A percentile compares a stretch with the other conserved stretches of the same genome.
These are phyloP conservation scores for Rhinopomastus cyanomelas DNA, from an alignment of 2,113 vertebrate species.

Conservation along the genomic window DNA sequence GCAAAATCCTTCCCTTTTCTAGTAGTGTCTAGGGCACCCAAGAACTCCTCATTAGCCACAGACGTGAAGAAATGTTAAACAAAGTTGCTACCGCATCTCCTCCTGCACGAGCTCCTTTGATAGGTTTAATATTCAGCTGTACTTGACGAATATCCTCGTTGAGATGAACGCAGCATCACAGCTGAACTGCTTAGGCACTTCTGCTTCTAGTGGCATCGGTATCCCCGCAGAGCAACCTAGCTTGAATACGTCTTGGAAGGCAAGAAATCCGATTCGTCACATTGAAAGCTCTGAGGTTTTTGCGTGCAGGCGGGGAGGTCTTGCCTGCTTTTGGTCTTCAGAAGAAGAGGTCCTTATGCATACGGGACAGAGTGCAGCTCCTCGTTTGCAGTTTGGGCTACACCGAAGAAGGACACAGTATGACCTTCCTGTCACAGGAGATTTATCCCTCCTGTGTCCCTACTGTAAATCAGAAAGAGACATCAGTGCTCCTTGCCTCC, in stretches of 20 bases:
- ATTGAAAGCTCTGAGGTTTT: neutral
- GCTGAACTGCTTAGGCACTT: neutral
- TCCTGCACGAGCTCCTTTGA: neutral
- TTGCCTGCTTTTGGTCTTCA: rapidly evolving
- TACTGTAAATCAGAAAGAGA: neutral
- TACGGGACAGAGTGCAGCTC: neutral
- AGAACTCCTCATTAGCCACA: neutral
- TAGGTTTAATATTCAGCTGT: slow-evolving; percentile 3
- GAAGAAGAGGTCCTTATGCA: neutral
- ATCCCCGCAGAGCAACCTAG: neutral
- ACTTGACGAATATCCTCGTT: slow-evolving; percentile 15
- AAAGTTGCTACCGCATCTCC: slow-evolving; percentile 44
- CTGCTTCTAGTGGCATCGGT: neutral
- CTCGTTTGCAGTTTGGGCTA: neutral
- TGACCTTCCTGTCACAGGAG: neutral
- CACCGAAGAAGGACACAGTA: neutral
- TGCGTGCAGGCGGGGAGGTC: neutral
- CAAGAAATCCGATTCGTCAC: neutral
- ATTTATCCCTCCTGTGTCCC: neutral
- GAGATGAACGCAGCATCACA: slow-evolving; percentile 1
- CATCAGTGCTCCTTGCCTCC: neutral
- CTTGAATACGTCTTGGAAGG: neutral
- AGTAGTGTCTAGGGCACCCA: slow-evolving; percentile 61
- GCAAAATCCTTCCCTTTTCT: slow-evolving; percentile 79
- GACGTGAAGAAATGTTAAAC: slow-evolving; percentile 52